Evolutionary conservation across 2,113 vertebrate species (phyloP).

Genomic region (Hiodon tergisus): DNA sequence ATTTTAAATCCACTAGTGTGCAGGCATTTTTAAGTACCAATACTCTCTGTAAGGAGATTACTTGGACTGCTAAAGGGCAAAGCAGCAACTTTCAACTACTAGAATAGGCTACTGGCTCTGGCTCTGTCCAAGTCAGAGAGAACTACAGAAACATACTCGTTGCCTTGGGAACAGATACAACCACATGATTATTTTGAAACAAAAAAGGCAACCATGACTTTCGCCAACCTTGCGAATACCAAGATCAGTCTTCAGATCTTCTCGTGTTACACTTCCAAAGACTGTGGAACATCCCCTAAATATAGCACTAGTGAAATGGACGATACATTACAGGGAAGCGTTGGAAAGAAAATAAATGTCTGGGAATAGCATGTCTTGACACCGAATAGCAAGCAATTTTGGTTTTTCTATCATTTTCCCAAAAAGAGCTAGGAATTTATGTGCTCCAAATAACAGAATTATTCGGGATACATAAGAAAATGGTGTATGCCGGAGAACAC

Average conservation of each 20-base stretch:
- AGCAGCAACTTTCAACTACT: too few relatives aligned
- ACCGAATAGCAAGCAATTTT: too few relatives aligned
- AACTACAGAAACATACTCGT: neutral
- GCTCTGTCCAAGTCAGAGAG: neutral
- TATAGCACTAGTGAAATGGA: conserved; percentile 2
- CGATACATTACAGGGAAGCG: neutral
- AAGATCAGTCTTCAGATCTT: neutral
- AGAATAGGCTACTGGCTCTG: neutral
- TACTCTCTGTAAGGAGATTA: too few relatives aligned
- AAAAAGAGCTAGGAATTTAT: too few relatives aligned
- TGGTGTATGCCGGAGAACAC: neutral
- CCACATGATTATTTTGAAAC: too few relatives aligned
- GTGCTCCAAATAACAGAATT: too few relatives aligned
- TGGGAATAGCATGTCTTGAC: too few relatives aligned
- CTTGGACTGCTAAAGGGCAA: too few relatives aligned
- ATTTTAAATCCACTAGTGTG: too few relatives aligned
- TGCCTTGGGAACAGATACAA: too few relatives aligned
- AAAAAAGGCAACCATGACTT: neutral
- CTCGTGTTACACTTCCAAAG: conserved; percentile 14
- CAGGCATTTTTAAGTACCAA: too few relatives aligned
- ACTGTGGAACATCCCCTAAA: conserved; percentile 6
- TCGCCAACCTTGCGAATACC: neutral
- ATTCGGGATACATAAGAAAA: neutral
- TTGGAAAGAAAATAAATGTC: neutral
- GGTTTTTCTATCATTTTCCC: too few relatives aligned